Evolutionary conservation across 2,888 invertebrate species (phyloP).

Genomic region (Exephanes ischioxanthus): DNA sequence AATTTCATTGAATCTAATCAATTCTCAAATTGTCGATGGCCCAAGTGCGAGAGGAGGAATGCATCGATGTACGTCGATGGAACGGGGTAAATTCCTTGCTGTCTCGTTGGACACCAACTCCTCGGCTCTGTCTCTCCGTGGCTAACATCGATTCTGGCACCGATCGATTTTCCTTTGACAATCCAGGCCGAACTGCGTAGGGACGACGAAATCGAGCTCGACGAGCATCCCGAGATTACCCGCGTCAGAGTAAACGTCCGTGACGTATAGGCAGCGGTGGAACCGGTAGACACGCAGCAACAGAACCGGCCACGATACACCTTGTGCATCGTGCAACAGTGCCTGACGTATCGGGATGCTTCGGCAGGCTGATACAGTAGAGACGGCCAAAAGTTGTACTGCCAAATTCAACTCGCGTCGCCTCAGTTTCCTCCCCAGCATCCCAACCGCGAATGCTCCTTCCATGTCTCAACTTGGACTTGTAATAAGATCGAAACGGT

Average conservation of each 20-base stretch:
- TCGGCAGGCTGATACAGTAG: slow-evolving; percentile 16
- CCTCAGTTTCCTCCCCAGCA: background rate
- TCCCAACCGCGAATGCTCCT: background rate
- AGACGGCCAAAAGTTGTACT: background rate
- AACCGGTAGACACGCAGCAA: slow-evolving; percentile 20
- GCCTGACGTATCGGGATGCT: slow-evolving; percentile 15
- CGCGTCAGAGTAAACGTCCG: slow-evolving; percentile 54
- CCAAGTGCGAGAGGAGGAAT: slow-evolving; percentile 7
- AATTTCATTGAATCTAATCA: slow-evolving; percentile 57
- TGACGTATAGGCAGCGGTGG: slow-evolving; percentile 18
- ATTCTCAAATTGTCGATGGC: slow-evolving; percentile 49
- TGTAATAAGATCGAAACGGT: background rate
- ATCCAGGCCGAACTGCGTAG: slow-evolving; percentile 29
- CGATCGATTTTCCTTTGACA: slow-evolving; percentile 56
- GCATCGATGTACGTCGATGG: slow-evolving; percentile 18
- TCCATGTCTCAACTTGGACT: background rate
- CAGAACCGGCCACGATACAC: slow-evolving; percentile 3
- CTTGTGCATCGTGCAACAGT: slow-evolving; percentile 20
- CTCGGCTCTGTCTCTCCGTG: background rate
- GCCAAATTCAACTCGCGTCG: background rate
- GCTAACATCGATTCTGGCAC: slow-evolving; percentile 9
- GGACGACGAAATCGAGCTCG: slow-evolving; percentile 57
- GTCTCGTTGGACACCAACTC: slow-evolving; percentile 22
- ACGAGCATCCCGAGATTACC: slow-evolving; percentile 39
- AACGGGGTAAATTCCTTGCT: slow-evolving; percentile 3